Percentiles rank a stretch among this genome's conserved stretches.
Conservation (phyloP, 2,888 invertebrate species). For the Trileptium ribeirensis region DNA sequence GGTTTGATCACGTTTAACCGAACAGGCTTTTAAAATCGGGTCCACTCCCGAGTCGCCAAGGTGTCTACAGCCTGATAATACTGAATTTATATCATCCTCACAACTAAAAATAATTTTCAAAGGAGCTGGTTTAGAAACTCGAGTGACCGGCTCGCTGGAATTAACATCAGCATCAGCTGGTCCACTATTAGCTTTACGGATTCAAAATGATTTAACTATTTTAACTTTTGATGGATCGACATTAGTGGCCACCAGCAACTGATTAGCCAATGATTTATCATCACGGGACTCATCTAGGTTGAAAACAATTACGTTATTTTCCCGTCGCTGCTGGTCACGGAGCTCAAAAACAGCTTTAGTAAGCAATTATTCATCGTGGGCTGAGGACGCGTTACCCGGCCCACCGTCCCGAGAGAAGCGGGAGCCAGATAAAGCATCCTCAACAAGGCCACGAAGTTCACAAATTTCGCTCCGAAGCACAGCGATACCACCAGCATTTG, state of each 20-base stretch:
- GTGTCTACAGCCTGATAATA: no score
- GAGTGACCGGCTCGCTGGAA: no score
- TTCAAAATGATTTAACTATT: no score
- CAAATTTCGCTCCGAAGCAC: not conserved
- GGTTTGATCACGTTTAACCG: not conserved
- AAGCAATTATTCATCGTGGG: not conserved
- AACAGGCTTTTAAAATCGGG: not conserved
- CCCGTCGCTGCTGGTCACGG: not conserved
- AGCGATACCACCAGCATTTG: not conserved
- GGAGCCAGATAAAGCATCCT: not conserved
- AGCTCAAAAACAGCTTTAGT: not conserved
- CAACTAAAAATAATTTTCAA: no score
- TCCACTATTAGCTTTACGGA: no score
- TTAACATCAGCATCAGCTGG: no score
- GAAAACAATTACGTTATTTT: not conserved
- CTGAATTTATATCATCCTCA: no score
- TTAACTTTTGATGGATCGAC: not conserved
- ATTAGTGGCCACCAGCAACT: not conserved
- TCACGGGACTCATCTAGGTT: not conserved
- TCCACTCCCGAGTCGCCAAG: not conserved
- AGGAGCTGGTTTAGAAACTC: no score
- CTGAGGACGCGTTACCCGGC: no score
- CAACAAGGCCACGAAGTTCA: not conserved
- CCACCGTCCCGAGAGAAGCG: not conserved
- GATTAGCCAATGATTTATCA: no score